Conservation (phyloP, 2,888 invertebrate genomes). For the Pristionchus fissidentatus region DNA sequence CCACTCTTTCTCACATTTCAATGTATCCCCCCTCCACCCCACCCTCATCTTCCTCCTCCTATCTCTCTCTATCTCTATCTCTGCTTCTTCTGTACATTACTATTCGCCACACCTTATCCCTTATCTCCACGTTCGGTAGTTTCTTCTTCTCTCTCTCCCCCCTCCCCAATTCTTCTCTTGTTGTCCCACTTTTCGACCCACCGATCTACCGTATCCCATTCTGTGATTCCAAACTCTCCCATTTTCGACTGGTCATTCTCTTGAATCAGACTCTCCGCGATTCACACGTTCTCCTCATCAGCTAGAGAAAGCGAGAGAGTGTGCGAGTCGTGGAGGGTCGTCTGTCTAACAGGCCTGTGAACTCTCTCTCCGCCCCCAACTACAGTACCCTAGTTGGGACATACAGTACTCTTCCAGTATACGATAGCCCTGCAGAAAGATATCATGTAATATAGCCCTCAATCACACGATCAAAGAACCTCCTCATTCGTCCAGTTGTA, state of each 20-base stretch:
- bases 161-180: background rate
- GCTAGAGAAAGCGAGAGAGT: background rate
- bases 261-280: background rate
- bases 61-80: too few species aligned
- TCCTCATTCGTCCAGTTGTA: background rate
- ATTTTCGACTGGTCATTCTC: slow-evolving; percentile 3
- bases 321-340: background rate
- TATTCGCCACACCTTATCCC: background rate
- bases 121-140: background rate
- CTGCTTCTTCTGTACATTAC: slow-evolving; percentile 26
- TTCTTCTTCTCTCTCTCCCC: background rate
- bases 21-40: background rate
- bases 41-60: background rate
- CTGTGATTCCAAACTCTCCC: slow-evolving; percentile 31
- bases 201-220: slow-evolving; percentile 24
- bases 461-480: background rate
- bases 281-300: background rate
- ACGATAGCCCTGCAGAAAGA: too few species aligned
- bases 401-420: background rate
- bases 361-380: background rate
- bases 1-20: slow-evolving; percentile 30
- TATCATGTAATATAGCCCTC: too few species aligned
- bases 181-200: background rate
- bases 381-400: slow-evolving; percentile 35
- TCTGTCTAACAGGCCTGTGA: too few species aligned